phyloP scores from a whole-genome alignment of 2,797 vertebrate species.

The Capromys pilorides region DNA sequence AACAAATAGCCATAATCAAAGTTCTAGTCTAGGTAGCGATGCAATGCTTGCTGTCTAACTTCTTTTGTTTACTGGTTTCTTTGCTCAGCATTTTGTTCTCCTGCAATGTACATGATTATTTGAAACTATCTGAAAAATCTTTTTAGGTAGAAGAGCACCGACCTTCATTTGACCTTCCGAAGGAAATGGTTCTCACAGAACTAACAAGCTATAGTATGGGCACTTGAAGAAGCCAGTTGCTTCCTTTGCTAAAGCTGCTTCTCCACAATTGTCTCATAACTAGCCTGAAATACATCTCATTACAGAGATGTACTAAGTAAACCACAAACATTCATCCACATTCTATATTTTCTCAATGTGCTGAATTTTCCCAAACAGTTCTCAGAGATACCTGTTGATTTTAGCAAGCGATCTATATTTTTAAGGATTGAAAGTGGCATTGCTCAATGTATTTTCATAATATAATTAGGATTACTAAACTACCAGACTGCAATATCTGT shows the following conservation, averaged over 20 bases:
- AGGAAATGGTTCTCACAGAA: background rate
- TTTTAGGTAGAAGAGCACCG: background rate
- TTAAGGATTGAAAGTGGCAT: background rate
- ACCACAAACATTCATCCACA: background rate
- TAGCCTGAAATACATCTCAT: background rate
- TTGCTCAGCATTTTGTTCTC: constrained; percentile 25
- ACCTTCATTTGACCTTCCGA: constrained; percentile 13
- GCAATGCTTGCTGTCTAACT: background rate
- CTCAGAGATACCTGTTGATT: background rate
- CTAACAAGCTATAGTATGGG: background rate
- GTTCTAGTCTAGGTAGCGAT: background rate
- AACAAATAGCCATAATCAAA: constrained; percentile 16
- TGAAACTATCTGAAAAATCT: constrained; percentile 33
- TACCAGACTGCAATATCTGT: background rate
- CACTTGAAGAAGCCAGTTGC: background rate
- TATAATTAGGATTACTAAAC: background rate
- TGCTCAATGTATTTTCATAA: background rate
- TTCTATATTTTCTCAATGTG: background rate
- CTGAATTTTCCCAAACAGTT: background rate
- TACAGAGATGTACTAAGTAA: constrained; percentile 1
- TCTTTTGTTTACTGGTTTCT: background rate
- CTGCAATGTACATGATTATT: background rate
- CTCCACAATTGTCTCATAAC: background rate
- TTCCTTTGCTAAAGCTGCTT: background rate
- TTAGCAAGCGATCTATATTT: background rate